phyloP scores from a whole-genome alignment of 2,888 invertebrate genomes.

The Cremastinae sp. region DNA sequence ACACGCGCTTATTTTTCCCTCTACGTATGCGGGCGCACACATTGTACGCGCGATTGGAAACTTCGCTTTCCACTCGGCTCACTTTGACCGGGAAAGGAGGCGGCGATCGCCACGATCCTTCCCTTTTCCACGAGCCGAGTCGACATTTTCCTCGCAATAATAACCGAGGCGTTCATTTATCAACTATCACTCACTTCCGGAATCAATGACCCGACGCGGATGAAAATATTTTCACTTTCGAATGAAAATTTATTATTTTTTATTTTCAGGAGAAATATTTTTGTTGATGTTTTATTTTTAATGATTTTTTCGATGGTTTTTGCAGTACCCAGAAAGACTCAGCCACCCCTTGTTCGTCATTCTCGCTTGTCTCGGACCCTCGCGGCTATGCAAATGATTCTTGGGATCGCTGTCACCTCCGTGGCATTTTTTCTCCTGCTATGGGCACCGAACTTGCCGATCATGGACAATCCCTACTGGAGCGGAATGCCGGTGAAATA shows the following conservation, averaged over 20 bases:
- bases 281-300: conserved; percentile 3
- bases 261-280: background rate
- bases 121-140: background rate
- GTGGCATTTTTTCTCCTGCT: conserved; percentile 83
- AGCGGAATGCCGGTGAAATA: conserved; percentile 83
- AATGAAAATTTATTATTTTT: background rate
- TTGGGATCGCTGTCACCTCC: conserved; percentile 82
- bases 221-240: background rate
- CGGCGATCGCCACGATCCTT: conserved; percentile 17
- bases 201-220: conserved; percentile 21
- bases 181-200: conserved; percentile 30
- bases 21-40: background rate
- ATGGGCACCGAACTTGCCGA: conserved; percentile 83
- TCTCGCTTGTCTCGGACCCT: conserved; percentile 81
- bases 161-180: conserved; percentile 19
- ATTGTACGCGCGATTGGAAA: conserved; percentile 54
- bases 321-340: conserved; percentile 80
- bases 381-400: conserved; percentile 81
- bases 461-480: conserved; percentile 85
- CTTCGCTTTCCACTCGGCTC: conserved; percentile 57
- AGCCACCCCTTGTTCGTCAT: conserved; percentile 81
- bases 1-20: background rate
- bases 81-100: conserved; percentile 52
- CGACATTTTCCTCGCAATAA: conserved; percentile 12
- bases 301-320: conserved; percentile 64